These are phyloP conservation scores for Ptilonorhynchus violaceus DNA, from an alignment of 2,113 vertebrate species.

Conservation along the genomic window DNA sequence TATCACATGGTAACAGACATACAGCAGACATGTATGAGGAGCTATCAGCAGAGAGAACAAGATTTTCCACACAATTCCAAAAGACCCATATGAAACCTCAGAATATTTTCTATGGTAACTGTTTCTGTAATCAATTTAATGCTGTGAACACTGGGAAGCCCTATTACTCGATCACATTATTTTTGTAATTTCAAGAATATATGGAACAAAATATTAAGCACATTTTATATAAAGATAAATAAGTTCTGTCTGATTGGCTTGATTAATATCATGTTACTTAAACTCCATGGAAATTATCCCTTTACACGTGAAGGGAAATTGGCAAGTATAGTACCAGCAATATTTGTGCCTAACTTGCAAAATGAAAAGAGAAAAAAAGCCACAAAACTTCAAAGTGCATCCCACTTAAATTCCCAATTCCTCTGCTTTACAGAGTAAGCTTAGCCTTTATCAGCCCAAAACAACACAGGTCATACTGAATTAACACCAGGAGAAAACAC, in stretches of 20 bases:
- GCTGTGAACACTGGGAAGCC: not conserved
- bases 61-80: not conserved
- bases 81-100: not conserved
- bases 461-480: not conserved
- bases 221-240: not conserved
- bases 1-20: not conserved
- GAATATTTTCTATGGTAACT: not conserved
- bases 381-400: not conserved
- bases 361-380: not conserved
- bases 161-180: not conserved
- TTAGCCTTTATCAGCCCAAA: not conserved
- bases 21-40: accelerated
- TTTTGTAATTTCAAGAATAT: not conserved
- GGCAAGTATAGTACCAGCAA: not conserved
- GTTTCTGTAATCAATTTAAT: not conserved
- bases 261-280: not conserved
- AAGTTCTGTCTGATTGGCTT: not conserved
- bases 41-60: not conserved
- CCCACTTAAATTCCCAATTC: not conserved
- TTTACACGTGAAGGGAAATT: not conserved
- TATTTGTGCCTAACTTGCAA: not conserved
- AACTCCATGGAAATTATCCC: not conserved
- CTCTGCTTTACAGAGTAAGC: not conserved
- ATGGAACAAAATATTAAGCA: not conserved
- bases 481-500: not conserved